Base-by-base conservation (phyloP, 2,797 vertebrate species). In the Halcyon chelicuti region DNA sequence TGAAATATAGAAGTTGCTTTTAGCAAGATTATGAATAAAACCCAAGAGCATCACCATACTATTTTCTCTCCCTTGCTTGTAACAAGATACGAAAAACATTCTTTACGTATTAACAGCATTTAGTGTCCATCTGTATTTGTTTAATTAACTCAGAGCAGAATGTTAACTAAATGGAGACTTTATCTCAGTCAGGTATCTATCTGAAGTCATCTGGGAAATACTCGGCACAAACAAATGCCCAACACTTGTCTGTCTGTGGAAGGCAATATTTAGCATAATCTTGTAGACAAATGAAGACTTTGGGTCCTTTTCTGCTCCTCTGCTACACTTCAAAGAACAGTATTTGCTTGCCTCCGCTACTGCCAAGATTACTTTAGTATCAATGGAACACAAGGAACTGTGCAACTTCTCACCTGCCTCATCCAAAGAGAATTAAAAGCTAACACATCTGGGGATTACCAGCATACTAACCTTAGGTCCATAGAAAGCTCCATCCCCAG, bases 401-500 rank as follows among this genome's bases (percentile, higher is more conserved):
- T 13, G 0, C 31, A 35, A 74, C 25, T 72, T 78, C 71, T 23
- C 1, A 0, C 15, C 44, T 82, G 42, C 14, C 10, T 77, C 33
- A 51, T 15, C 28, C 42, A 78, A 93, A 75, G 2, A 79, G 29
- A 89, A 74, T 9, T 39, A 88, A 88, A 93, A 67, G 12, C 12
- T n/a, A 81, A 61, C 12, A 5, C 26, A 62, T 13, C 3, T 11
- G 67, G 6, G 3, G 7, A 8, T 54, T 39, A 68, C 22, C 46
- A 93, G 57, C 22, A 35, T 67, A 97, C 97, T 98, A 94, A 99
- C 99, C 99, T 99, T 99, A 80, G 99, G 99, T 89, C 99, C 99
- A 72, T 99, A 99, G 96, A 99, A 99, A 63, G 99, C 99, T 79
- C 99, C 99, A 75, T 99, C 99, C 1, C 99, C 99, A 12, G 99